Conservation (phyloP, 2,113 vertebrate genomes). For the Cepphus grylle region DNA sequence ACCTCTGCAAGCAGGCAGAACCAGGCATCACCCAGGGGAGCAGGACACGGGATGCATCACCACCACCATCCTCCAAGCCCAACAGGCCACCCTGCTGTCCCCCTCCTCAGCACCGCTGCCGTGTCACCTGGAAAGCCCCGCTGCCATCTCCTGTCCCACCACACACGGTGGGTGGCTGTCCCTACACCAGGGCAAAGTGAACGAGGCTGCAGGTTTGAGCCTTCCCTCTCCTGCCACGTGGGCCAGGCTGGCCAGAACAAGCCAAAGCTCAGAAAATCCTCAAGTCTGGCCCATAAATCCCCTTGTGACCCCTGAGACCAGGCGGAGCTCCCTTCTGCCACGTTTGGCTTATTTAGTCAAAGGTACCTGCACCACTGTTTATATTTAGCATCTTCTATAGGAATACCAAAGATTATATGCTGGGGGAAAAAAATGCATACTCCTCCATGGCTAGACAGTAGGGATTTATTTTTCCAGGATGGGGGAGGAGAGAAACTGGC, state of each 20-base stretch:
- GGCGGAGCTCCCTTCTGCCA: neutral
- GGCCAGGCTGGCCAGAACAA: neutral
- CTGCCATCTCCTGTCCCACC: neutral
- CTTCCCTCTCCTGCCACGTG: neutral
- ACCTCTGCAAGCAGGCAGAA: neutral
- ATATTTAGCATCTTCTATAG: neutral
- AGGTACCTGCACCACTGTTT: neutral
- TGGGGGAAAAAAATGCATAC: neutral
- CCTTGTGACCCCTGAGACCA: neutral
- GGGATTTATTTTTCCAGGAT: conserved; percentile 22
- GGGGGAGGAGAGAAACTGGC: neutral
- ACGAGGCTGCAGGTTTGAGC: neutral
- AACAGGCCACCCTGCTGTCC: neutral
- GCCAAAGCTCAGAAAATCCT: neutral
- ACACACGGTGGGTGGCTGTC: fast-evolving
- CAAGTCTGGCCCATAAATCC: neutral
- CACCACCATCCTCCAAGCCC: too few species aligned
- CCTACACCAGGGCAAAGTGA: fast-evolving
- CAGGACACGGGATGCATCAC: neutral
- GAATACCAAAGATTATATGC: neutral
- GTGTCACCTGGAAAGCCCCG: neutral
- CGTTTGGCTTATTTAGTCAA: neutral
- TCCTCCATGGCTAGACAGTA: neutral
- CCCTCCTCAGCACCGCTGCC: fast-evolving
- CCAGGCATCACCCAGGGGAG: neutral